Conservation (phyloP, 2,113 vertebrate species). For the Xenopus borealis region DNA sequence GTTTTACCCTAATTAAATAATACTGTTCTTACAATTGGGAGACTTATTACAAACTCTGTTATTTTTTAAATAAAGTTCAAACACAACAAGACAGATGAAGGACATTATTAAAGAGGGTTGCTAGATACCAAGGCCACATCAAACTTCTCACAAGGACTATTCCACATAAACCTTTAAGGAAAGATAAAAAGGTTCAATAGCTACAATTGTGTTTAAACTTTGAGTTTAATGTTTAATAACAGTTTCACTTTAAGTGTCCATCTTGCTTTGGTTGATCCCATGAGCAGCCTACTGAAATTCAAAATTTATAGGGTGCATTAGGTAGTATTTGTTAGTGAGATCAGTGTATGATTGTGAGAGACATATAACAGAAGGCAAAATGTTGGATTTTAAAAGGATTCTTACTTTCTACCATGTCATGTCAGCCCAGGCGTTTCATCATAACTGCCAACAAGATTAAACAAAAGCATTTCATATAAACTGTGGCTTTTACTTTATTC, state of each 20-base stretch:
- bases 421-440: constrained; percentile 61
- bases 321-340: constrained; percentile 42
- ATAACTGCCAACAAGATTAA: constrained; percentile 64
- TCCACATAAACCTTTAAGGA: neutral
- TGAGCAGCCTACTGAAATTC: neutral
- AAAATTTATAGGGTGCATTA: constrained; percentile 7
- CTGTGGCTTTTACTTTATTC: constrained; percentile 49
- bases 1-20: too few relatives aligned
- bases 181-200: neutral
- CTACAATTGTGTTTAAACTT: neutral
- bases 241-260: neutral
- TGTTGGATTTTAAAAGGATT: constrained; percentile 56
- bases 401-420: constrained; percentile 60
- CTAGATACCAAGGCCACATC: neutral
- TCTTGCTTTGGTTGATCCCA: neutral
- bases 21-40: too few relatives aligned
- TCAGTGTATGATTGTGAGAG: constrained; percentile 58
- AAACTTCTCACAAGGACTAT: neutral
- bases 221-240: neutral
- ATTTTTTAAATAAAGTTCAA: too few relatives aligned
- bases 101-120: too few relatives aligned
- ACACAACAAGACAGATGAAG: too few relatives aligned
- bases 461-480: constrained; percentile 57
- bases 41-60: too few relatives aligned
- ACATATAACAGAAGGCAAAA: constrained; percentile 53